A percentile compares a stretch with the other conserved stretches of the same genome.
Conservation (phyloP, 2,888 invertebrate genomes). For the Syrista parreyssii region DNA sequence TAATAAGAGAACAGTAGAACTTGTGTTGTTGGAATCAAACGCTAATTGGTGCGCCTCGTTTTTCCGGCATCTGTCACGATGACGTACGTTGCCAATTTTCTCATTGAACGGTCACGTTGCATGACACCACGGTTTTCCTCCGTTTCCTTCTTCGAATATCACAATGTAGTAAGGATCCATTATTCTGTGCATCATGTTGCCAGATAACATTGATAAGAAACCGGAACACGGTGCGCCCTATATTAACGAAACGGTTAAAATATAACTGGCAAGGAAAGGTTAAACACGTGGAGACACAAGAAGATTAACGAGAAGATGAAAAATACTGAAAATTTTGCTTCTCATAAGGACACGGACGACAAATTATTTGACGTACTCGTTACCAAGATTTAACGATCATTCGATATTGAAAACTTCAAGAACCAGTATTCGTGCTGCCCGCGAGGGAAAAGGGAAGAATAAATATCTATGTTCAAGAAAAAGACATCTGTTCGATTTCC, state of each 20-base stretch:
- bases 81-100: not conserved
- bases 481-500: not conserved
- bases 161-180: not conserved
- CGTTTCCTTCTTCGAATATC: not conserved
- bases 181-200: not conserved
- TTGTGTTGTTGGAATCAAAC: not conserved
- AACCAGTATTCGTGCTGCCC: not conserved
- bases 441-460: not conserved
- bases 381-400: not conserved
- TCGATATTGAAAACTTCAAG: not conserved
- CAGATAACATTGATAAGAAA: not conserved
- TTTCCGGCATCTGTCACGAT: not conserved
- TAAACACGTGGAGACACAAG: not conserved
- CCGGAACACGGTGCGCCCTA: not conserved
- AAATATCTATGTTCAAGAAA: not conserved
- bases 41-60: not conserved
- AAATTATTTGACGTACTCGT: not conserved
- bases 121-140: not conserved
- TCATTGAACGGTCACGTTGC: not conserved
- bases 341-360: not conserved
- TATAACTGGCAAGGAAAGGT: not conserved
- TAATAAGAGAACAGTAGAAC: not conserved
- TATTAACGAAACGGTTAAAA: not conserved
- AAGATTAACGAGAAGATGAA: not conserved
- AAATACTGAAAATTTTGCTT: not conserved